A percentile compares a stretch with the other conserved stretches of the same genome.
These are phyloP conservation scores for Apamea epomidion DNA, from an alignment of 2,888 invertebrate species.

Conservation along the genomic window DNA sequence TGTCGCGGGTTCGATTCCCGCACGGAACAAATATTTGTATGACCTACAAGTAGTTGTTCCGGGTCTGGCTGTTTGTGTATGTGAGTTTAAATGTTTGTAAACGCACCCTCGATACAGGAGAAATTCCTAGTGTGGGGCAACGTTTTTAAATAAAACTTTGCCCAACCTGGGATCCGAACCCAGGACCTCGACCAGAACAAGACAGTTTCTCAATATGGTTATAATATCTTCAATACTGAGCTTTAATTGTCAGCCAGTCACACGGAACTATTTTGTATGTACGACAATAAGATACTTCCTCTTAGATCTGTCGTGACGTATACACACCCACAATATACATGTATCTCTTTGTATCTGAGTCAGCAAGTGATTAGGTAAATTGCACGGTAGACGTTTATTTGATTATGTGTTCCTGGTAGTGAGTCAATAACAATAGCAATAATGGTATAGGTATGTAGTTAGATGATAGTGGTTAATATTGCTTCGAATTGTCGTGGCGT, in stretches of 20 bases:
- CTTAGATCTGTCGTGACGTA: neutral
- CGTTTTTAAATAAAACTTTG: too few relatives aligned
- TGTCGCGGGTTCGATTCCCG: too few relatives aligned
- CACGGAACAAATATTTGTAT: too few relatives aligned
- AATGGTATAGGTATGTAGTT: constrained; percentile 29
- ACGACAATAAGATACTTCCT: neutral
- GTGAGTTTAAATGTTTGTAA: too few relatives aligned
- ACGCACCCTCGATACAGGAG: too few relatives aligned
- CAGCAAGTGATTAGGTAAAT: constrained; percentile 55
- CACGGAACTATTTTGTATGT: neutral
- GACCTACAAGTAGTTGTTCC: too few relatives aligned
- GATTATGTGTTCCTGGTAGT: constrained; percentile 49
- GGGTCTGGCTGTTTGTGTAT: too few relatives aligned
- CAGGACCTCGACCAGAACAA: too few relatives aligned
- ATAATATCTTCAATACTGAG: neutral
- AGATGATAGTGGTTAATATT: constrained; percentile 25
- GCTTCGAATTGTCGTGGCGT: constrained; percentile 10
- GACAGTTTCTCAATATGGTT: too few relatives aligned
- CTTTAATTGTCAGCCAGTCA: neutral
- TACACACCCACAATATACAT: neutral
- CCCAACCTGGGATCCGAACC: too few relatives aligned
- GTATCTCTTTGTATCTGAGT: constrained; percentile 40
- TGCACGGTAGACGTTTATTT: constrained; percentile 58
- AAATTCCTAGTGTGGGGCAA: too few relatives aligned
- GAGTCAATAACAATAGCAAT: constrained; percentile 42